Percentiles rank a stretch among this genome's conserved stretches.
phyloP scores from a whole-genome alignment of 2,888 invertebrate species.

The Ophioninae sp. region DNA sequence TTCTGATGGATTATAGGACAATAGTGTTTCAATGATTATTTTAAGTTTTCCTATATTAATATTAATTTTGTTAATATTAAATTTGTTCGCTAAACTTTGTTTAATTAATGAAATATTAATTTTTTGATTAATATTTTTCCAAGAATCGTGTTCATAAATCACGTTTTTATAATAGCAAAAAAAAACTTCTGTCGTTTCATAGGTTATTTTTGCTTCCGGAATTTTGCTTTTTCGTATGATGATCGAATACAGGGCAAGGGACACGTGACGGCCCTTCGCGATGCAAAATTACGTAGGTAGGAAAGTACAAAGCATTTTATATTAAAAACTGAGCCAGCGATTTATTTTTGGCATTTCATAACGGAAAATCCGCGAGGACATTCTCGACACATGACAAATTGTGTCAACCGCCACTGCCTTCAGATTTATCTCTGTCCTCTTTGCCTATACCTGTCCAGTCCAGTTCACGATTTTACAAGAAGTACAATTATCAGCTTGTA shows the following conservation, averaged over 20 bases:
- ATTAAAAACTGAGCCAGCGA: background rate
- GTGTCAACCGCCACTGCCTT: background rate
- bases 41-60: too few relatives aligned
- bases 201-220: background rate
- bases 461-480: background rate
- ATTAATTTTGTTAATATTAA: too few relatives aligned
- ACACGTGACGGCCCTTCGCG: constrained; percentile 15
- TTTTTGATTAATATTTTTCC: too few relatives aligned
- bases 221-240: background rate
- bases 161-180: too few relatives aligned
- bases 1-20: too few relatives aligned
- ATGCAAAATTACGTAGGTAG: background rate
- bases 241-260: background rate
- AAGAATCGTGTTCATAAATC: too few relatives aligned
- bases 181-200: too few relatives aligned
- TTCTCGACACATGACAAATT: background rate
- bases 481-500: background rate
- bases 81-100: too few relatives aligned
- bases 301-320: too few relatives aligned
- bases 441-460: background rate
- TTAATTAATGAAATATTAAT: too few relatives aligned
- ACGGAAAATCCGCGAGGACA: background rate
- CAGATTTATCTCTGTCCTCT: background rate
- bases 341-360: background rate
- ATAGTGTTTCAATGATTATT: too few relatives aligned